Percentiles rank a stretch among this genome's conserved stretches.
phyloP scores from a whole-genome alignment of 1,140 invertebrate genomes.

The Nebria ingens region DNA sequence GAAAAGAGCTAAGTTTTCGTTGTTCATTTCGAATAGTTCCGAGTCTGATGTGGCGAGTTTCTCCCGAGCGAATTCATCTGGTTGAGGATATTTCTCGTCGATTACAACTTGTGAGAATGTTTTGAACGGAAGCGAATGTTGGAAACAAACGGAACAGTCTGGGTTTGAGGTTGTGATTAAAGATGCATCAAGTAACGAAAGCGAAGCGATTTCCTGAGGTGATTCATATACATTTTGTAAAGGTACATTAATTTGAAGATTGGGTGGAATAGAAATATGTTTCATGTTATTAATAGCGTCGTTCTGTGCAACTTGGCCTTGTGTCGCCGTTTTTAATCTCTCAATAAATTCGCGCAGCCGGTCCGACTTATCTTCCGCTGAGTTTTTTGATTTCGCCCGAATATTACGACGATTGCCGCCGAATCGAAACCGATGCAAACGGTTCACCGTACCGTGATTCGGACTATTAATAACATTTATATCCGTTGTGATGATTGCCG shows the following conservation, averaged over 20 bases:
- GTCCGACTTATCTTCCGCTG: slow-evolving; percentile 47
- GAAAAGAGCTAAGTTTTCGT: not conserved
- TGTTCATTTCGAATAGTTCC: not conserved
- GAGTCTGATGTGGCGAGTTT: no score
- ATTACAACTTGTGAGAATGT: no score
- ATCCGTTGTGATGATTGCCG: not conserved
- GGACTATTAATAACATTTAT: not conserved
- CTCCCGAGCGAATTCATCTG: no score
- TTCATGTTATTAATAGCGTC: slow-evolving; percentile 32
- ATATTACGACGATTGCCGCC: slow-evolving; percentile 46
- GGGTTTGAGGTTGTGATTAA: not conserved
- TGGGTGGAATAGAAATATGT: slow-evolving; percentile 19
- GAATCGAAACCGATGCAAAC: slow-evolving; percentile 63
- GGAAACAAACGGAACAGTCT: no score
- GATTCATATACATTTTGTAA: not conserved
- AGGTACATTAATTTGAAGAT: not conserved
- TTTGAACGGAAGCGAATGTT: no score
- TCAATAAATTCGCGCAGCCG: slow-evolving; percentile 65
- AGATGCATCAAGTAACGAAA: no score
- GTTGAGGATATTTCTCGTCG: no score
- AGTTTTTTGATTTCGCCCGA: slow-evolving; percentile 26
- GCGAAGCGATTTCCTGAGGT: not conserved
- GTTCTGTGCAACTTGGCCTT: slow-evolving; percentile 34
- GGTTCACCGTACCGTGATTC: slow-evolving; percentile 57
- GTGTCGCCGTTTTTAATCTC: slow-evolving; percentile 49